phyloP scores from a whole-genome alignment of 2,888 invertebrate species.

The Xanthia icteritia region DNA sequence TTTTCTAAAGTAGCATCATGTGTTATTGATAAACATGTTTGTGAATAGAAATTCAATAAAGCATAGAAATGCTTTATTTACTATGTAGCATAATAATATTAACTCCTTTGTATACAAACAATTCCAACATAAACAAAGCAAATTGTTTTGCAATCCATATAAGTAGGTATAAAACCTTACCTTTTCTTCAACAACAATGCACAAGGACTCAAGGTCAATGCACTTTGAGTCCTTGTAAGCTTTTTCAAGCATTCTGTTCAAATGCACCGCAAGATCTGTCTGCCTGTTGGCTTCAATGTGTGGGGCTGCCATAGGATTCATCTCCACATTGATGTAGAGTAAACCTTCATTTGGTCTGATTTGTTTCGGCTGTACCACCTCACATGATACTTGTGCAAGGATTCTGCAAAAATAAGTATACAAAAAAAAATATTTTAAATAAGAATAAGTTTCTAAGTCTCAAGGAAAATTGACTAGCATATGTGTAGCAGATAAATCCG shows the following conservation, averaged over 20 bases:
- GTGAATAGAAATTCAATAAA: too few relatives aligned
- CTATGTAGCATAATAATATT: not conserved
- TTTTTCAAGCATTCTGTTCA: slow-evolving; percentile 96
- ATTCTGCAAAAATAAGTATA: slow-evolving; percentile 90
- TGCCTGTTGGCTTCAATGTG: slow-evolving; percentile 95
- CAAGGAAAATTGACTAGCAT: not conserved
- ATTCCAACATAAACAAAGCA: not conserved
- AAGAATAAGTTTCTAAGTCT: not conserved
- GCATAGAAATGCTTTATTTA: too few relatives aligned
- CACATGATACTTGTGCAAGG: slow-evolving; percentile 96
- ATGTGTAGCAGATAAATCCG: not conserved
- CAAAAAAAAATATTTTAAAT: not conserved
- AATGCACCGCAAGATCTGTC: slow-evolving; percentile 93
- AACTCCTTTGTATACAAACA: not conserved
- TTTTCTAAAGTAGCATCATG: not conserved
- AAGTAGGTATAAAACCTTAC: slow-evolving; percentile 80
- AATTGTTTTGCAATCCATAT: slow-evolving; percentile 34
- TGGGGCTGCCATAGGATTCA: slow-evolving; percentile 96
- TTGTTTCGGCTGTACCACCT: slow-evolving; percentile 95
- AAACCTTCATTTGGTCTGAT: slow-evolving; percentile 97
- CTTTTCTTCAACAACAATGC: slow-evolving; percentile 97
- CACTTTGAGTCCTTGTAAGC: slow-evolving; percentile 97
- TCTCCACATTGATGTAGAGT: slow-evolving; percentile 95
- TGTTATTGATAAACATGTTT: not conserved
- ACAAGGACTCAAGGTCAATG: slow-evolving; percentile 98